Percentiles rank a stretch among this genome's conserved stretches.
phyloP scores from a whole-genome alignment of 2,113 vertebrate genomes.

The Oxyruncus cristatus region DNA sequence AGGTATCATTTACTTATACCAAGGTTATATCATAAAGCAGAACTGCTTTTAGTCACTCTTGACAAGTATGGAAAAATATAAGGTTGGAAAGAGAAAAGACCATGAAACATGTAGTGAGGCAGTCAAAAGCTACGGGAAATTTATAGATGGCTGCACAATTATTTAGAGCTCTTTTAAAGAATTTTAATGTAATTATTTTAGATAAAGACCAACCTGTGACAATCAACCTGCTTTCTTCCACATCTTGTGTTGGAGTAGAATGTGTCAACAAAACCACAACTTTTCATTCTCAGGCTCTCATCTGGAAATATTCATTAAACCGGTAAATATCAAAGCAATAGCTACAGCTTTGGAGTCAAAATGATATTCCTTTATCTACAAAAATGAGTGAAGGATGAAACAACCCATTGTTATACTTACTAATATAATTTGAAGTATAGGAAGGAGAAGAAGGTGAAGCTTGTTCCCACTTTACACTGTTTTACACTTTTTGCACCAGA shows the following conservation, averaged over 20 bases:
- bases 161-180: neutral
- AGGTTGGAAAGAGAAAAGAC: neutral
- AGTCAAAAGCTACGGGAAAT: neutral
- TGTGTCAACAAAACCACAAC: neutral
- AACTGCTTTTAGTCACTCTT: neutral
- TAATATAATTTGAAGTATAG: neutral
- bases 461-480: neutral
- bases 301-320: neutral
- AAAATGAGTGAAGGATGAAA: neutral
- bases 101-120: neutral
- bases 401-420: neutral
- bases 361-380: neutral
- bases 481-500: neutral
- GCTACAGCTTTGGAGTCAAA: neutral
- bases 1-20: neutral
- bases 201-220: neutral
- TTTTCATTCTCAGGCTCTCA: neutral
- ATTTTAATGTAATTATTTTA: neutral
- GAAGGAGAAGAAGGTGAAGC: neutral
- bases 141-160: neutral
- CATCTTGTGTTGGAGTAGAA: neutral
- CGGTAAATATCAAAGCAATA: neutral
- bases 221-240: neutral
- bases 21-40: neutral
- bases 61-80: neutral